phyloP scores from a whole-genome alignment of 2,113 vertebrate genomes.

The Pholis gunnellus region DNA sequence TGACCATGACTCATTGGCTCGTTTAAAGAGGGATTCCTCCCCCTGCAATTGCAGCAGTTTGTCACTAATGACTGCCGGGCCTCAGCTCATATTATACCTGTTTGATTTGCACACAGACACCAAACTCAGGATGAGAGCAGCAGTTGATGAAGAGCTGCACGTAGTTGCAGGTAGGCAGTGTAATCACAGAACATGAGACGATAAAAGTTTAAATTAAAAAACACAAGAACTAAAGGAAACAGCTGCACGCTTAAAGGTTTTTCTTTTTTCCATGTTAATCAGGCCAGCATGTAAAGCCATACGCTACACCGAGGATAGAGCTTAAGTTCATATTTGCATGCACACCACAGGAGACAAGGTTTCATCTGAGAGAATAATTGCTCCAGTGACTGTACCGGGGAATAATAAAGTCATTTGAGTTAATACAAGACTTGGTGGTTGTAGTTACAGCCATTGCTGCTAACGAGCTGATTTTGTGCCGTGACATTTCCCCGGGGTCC shows the following conservation, averaged over 20 bases:
- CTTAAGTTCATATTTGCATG: slow-evolving; percentile 74
- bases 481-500: slow-evolving; percentile 63
- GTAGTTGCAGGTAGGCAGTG: slow-evolving; percentile 18
- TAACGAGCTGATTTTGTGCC: slow-evolving; percentile 74
- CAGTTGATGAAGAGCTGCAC: slow-evolving; percentile 27
- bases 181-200: slow-evolving; percentile 11
- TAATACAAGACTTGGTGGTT: slow-evolving; percentile 37
- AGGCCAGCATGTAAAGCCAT: slow-evolving; percentile 1
- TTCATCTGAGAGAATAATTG: slow-evolving; percentile 63
- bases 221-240: slow-evolving; percentile 11
- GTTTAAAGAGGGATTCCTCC: slow-evolving; percentile 38
- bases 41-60: slow-evolving; percentile 46
- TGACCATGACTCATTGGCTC: slow-evolving; percentile 48
- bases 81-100: slow-evolving; percentile 51
- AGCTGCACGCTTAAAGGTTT: background rate
- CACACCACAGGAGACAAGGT: slow-evolving; percentile 50
- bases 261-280: background rate
- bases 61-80: slow-evolving; percentile 42
- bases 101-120: slow-evolving; percentile 53
- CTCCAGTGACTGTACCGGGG: slow-evolving; percentile 20
- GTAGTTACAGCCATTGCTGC: slow-evolving; percentile 45
- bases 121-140: background rate
- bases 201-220: slow-evolving; percentile 5
- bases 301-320: slow-evolving; percentile 21
- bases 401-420: slow-evolving; percentile 62